Percentiles rank a stretch among this genome's conserved stretches.
phyloP scores from a whole-genome alignment of 2,113 vertebrate species.

The Lepus timidus region DNA sequence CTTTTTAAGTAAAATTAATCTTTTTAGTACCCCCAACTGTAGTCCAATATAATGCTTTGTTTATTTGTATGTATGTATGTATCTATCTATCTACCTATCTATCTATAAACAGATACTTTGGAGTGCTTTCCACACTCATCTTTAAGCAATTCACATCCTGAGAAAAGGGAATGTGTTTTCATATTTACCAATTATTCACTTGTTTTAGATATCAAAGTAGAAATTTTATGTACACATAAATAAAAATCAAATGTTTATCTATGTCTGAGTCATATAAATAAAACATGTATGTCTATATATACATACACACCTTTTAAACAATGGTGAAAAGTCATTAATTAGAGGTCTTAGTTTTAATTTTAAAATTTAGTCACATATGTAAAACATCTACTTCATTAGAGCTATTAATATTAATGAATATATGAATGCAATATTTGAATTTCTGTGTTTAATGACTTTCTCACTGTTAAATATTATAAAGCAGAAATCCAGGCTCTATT shows the following conservation, averaged over 20 bases:
- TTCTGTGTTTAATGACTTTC: constrained; percentile 53
- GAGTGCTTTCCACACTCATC: neutral
- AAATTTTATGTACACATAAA: constrained; percentile 23
- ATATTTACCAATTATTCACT: constrained; percentile 27
- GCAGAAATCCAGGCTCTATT: constrained; percentile 33
- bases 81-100: neutral
- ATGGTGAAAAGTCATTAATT: constrained; percentile 53
- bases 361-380: constrained; percentile 38
- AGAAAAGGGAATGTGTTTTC: constrained; percentile 61
- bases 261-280: constrained; percentile 23
- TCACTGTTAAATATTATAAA: neutral
- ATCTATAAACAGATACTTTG: constrained; percentile 18
- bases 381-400: constrained; percentile 47
- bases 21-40: constrained; percentile 25
- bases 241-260: constrained; percentile 57
- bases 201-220: constrained; percentile 35
- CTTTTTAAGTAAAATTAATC: constrained; percentile 39
- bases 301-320: constrained; percentile 41
- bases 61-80: neutral
- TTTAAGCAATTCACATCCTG: neutral
- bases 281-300: neutral
- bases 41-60: neutral
- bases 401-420: constrained; percentile 14
- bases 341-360: constrained; percentile 41
- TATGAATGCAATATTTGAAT: constrained; percentile 11